phyloP scores from a whole-genome alignment of 2,888 invertebrate genomes.

The Idaea dimidiata region DNA sequence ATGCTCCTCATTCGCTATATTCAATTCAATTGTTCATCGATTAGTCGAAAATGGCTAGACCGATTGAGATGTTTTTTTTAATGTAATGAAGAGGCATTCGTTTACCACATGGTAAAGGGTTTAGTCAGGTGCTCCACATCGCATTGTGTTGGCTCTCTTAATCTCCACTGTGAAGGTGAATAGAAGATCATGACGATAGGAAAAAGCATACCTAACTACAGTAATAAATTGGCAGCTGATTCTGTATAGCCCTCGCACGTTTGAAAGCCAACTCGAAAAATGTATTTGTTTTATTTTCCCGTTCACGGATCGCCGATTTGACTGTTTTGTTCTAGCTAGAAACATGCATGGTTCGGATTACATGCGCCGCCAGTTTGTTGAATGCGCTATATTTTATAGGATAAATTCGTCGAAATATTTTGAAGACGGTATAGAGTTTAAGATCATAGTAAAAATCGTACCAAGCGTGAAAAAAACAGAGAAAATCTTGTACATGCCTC shows the following conservation, averaged over 20 bases:
- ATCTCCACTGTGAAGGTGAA: too few relatives aligned
- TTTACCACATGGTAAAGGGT: too few relatives aligned
- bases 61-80: too few relatives aligned
- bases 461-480: too few relatives aligned
- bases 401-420: neutral
- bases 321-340: constrained; percentile 27
- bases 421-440: neutral
- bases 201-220: neutral
- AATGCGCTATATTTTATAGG: neutral
- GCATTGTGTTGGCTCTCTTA: too few relatives aligned
- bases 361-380: constrained; percentile 13
- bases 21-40: too few relatives aligned
- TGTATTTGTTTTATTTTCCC: constrained; percentile 19
- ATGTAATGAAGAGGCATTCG: too few relatives aligned
- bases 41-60: too few relatives aligned
- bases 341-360: constrained; percentile 28
- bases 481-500: too few relatives aligned
- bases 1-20: too few relatives aligned
- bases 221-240: neutral
- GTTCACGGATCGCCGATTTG: constrained; percentile 24
- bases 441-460: neutral
- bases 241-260: constrained; percentile 1
- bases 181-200: too few relatives aligned
- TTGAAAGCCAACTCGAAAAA: constrained; percentile 17
- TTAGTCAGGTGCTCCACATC: too few relatives aligned